Evolutionary conservation across 2,888 invertebrate genomes (phyloP).

Genomic region (Diarsia brunnea): DNA sequence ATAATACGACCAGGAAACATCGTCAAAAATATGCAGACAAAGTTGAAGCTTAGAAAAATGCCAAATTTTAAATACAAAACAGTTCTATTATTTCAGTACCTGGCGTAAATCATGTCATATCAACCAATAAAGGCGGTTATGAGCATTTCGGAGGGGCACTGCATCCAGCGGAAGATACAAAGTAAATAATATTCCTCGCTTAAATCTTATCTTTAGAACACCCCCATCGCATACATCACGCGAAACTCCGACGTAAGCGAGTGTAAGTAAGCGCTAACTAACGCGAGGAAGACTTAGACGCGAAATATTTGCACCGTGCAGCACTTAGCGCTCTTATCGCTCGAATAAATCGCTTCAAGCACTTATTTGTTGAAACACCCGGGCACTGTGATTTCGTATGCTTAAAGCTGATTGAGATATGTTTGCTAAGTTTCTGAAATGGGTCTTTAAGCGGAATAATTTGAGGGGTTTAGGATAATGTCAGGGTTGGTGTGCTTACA

Average conservation of each 20-base stretch:
- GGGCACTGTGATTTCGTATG: conserved; percentile 68
- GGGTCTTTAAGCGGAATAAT: conserved; percentile 37
- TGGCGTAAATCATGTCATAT: background rate
- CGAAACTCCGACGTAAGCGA: conserved; percentile 68
- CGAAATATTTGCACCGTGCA: conserved; percentile 84
- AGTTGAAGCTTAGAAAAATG: background rate
- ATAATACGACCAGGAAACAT: background rate
- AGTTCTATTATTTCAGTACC: background rate
- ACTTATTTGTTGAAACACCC: conserved; percentile 75
- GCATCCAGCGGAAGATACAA: background rate
- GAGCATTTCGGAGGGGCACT: background rate
- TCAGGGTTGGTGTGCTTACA: background rate
- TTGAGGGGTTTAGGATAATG: conserved; percentile 4
- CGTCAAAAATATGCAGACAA: background rate
- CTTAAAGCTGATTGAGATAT: conserved; percentile 72
- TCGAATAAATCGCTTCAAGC: conserved; percentile 75
- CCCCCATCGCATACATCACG: conserved; percentile 63
- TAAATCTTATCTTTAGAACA: conserved; percentile 35
- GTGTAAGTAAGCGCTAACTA: conserved; percentile 84
- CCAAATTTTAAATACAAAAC: background rate
- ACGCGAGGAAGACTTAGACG: conserved; percentile 82
- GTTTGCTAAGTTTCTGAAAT: conserved; percentile 57
- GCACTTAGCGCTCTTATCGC: conserved; percentile 83
- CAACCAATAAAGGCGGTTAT: background rate
- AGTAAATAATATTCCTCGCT: conserved; percentile 33